A percentile compares a stretch with the other conserved stretches of the same genome.
Evolutionary conservation across 2,113 vertebrate genomes (phyloP).

Genomic region (Alectura lathami): DNA sequence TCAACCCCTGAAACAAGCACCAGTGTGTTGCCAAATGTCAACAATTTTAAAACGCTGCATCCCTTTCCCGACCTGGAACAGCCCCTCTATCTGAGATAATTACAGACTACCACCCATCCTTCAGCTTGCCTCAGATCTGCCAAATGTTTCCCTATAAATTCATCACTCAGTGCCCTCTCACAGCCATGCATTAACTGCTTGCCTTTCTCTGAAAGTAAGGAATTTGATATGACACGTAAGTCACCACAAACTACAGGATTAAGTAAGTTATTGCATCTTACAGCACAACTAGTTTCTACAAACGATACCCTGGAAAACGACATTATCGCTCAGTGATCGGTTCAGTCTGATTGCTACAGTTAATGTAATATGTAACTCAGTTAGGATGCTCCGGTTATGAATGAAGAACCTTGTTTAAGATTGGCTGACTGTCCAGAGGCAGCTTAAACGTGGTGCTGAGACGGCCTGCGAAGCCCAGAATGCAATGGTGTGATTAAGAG

Average conservation of each 20-base stretch:
- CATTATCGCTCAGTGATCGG: constrained; percentile 61
- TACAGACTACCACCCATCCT: neutral
- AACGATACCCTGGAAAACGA: constrained; percentile 66
- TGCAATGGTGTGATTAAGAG: neutral
- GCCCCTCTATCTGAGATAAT: neutral
- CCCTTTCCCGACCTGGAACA: neutral
- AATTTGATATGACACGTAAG: constrained; percentile 50
- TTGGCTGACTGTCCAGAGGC: constrained; percentile 48
- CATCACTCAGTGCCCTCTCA: constrained; percentile 10
- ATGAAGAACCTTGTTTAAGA: constrained; percentile 66
- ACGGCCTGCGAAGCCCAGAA: neutral
- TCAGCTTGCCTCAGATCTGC: neutral
- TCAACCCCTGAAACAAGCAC: neutral
- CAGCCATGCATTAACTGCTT: constrained; percentile 19
- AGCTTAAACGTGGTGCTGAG: neutral
- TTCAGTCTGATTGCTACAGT: constrained; percentile 71
- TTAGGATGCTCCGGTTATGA: constrained; percentile 71
- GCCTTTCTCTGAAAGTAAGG: neutral
- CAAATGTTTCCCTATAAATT: neutral
- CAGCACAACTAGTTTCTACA: constrained; percentile 61
- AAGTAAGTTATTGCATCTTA: constrained; percentile 57
- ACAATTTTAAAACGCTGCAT: neutral
- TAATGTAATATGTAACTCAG: constrained; percentile 71
- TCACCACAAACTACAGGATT: constrained; percentile 65
- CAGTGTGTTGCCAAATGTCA: neutral